Evolutionary conservation across 2,797 vertebrate genomes (phyloP).

Genomic region (Cossypha dichroa): DNA sequence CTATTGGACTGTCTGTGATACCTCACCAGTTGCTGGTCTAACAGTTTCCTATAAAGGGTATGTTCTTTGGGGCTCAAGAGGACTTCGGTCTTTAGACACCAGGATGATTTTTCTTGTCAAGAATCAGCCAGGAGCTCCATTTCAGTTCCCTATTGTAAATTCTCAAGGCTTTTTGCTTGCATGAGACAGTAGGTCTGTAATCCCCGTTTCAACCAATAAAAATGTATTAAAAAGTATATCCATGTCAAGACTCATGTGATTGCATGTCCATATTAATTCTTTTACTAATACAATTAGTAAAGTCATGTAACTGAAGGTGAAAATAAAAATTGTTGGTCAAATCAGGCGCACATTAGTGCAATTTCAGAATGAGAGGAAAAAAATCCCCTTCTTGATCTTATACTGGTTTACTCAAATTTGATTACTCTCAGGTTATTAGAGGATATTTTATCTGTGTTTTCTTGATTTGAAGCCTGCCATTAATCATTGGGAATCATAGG

Average conservation of each 20-base stretch:
- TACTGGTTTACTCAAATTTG: rapidly evolving
- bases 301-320: neutral
- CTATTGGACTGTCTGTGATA: conserved; percentile 64
- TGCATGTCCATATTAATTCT: neutral
- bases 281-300: neutral
- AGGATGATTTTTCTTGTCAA: neutral
- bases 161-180: neutral
- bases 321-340: neutral
- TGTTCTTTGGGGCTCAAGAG: neutral
- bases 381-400: neutral
- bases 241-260: neutral
- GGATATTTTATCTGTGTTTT: neutral
- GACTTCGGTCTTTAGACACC: neutral
- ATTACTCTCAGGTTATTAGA: neutral
- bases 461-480: neutral
- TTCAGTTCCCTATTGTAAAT: neutral
- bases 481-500: neutral
- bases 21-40: conserved; percentile 66
- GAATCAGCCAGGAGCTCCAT: neutral
- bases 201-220: neutral
- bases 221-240: neutral
- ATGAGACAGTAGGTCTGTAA: neutral
- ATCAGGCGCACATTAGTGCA: neutral
- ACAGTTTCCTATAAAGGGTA: conserved; percentile 74
- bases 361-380: neutral